A percentile compares a stretch with the other conserved stretches of the same genome.
Evolutionary conservation across 2,888 invertebrate species (phyloP).

Genomic region (Troglohyphantes excavatus): DNA sequence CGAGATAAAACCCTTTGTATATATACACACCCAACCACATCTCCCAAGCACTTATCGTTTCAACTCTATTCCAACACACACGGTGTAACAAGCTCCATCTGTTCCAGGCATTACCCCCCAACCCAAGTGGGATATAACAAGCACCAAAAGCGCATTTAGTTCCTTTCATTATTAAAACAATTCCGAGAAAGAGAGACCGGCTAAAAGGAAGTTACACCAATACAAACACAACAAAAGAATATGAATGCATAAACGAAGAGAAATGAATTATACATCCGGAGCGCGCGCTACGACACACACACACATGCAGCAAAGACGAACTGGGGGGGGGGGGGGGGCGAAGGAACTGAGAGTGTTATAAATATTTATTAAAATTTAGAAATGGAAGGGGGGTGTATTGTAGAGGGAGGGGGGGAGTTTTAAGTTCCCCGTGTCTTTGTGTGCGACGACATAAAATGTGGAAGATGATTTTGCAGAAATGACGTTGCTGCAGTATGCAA

Average conservation of each 20-base stretch:
- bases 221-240: constrained; percentile 35
- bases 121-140: not conserved
- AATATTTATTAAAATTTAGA: constrained; percentile 78
- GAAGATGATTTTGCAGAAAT: constrained; percentile 17
- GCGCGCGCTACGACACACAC: not conserved
- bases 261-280: constrained; percentile 69
- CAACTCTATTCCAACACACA: too few species aligned
- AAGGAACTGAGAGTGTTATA: constrained; percentile 66
- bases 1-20: too few species aligned
- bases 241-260: constrained; percentile 52
- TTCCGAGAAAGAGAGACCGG: not conserved
- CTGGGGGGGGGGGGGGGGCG: too few species aligned
- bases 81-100: not conserved
- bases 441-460: constrained; percentile 60
- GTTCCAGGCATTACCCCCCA: too few species aligned
- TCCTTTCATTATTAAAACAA: constrained; percentile 61
- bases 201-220: not conserved
- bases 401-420: not conserved
- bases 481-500: constrained; percentile 9
- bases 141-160: constrained; percentile 45
- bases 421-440: constrained; percentile 2
- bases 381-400: constrained; percentile 33
- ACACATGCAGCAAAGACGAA: too few species aligned
- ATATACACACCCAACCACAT: too few species aligned
- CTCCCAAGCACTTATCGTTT: too few species aligned